Percentiles rank a stretch among this genome's conserved stretches.
These are phyloP conservation scores for Turritopsis rubra DNA, from an alignment of 30 jellyfish, hydroid and myxozoan genomes.

Conservation along the genomic window DNA sequence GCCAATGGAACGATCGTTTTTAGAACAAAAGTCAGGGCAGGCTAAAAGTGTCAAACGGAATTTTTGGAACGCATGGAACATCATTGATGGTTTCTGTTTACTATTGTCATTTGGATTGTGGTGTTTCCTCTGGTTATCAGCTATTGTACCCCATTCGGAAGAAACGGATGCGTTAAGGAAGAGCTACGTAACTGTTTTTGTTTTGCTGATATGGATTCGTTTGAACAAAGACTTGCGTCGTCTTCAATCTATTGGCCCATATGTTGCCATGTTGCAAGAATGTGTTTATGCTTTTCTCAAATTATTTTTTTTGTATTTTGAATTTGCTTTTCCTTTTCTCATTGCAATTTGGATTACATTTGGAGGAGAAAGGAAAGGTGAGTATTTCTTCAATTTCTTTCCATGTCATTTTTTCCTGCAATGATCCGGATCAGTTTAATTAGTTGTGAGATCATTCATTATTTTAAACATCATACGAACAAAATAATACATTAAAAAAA, in stretches of 20 bases:
- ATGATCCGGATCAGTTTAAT: no score
- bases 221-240: neutral
- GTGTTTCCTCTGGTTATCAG: neutral
- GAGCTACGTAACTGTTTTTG: neutral
- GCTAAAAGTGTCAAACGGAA: neutral
- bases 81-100: neutral
- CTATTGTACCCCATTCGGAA: neutral
- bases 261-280: neutral
- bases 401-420: neutral
- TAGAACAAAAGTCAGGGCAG: neutral
- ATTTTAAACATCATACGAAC: no score
- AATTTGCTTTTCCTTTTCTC: neutral
- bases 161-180: neutral
- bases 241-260: neutral
- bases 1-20: neutral
- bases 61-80: neutral
- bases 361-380: neutral
- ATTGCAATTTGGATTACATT: neutral
- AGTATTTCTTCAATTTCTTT: neutral
- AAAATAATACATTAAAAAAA: no score
- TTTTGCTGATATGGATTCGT: neutral
- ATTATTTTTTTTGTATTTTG: neutral
- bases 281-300: neutral
- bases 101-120: neutral
- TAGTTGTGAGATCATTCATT: no score